These are phyloP conservation scores for Helostoma temminkii DNA, from an alignment of 2,797 vertebrate genomes.

Conservation along the genomic window DNA sequence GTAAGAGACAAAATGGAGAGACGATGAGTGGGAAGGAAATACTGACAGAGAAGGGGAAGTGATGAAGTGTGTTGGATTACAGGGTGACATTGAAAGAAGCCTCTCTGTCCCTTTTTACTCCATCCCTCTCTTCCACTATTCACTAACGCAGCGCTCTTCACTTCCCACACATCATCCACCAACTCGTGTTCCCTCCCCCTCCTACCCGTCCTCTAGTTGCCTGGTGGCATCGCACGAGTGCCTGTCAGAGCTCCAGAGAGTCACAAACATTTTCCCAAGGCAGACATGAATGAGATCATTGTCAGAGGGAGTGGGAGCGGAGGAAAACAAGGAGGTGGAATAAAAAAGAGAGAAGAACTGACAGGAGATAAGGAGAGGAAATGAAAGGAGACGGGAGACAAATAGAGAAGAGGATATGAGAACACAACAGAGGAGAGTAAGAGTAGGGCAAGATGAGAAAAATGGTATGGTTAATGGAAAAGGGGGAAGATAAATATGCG, in stretches of 20 bases:
- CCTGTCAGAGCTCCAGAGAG: conserved; percentile 37
- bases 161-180: conserved; percentile 35
- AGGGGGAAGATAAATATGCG: not conserved
- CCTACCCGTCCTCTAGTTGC: conserved; percentile 18
- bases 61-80: conserved; percentile 64
- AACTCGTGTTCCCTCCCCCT: not conserved
- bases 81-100: conserved; percentile 72
- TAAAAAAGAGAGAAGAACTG: conserved; percentile 20
- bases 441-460: conserved; percentile 17
- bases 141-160: conserved; percentile 20
- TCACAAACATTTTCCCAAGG: conserved; percentile 69
- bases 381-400: conserved; percentile 18
- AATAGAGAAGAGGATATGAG: not conserved
- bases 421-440: not conserved
- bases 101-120: conserved; percentile 34
- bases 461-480: not conserved
- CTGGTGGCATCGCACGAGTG: conserved; percentile 58
- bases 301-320: conserved; percentile 32
- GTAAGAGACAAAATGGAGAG: conserved; percentile 19
- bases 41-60: conserved; percentile 41
- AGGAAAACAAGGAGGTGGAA: not conserved
- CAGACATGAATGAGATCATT: conserved; percentile 68
- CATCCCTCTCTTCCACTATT: conserved; percentile 28
- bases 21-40: conserved; percentile 11
- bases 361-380: not conserved